These are phyloP conservation scores for Cryptosula pallasiana DNA, from an alignment of 2,888 invertebrate species.

Conservation along the genomic window DNA sequence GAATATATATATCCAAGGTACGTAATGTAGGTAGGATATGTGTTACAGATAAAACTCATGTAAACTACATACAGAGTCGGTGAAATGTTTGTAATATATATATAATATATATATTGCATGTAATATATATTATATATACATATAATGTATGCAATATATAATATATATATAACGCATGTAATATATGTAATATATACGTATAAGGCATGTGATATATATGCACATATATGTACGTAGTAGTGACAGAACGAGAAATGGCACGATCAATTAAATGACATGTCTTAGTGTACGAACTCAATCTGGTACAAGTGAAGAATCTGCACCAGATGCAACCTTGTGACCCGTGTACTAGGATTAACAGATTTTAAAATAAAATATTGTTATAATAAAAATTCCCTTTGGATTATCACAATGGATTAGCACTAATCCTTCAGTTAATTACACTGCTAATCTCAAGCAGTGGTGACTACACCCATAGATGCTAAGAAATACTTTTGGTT, in stretches of 20 bases:
- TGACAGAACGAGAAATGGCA: no score
- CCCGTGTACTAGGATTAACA: not conserved
- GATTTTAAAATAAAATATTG: not conserved
- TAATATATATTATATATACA: not conserved
- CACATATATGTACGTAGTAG: no score
- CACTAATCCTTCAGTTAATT: not conserved
- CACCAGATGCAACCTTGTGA: no score
- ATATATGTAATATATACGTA: not conserved
- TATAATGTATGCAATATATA: not conserved
- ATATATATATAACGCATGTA: not conserved
- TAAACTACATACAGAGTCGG: no score
- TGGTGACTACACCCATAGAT: not conserved
- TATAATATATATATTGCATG: not conserved
- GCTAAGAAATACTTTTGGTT: not conserved
- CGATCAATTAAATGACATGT: no score
- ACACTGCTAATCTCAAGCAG: not conserved
- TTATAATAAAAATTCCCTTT: not conserved
- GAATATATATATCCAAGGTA: no score
- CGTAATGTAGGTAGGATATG: no score
- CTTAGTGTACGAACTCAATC: no score
- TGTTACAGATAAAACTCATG: no score
- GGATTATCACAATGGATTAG: constrained; percentile 20
- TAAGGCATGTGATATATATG: no score
- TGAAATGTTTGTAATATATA: no score
- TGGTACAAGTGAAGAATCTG: no score